Base-by-base conservation (phyloP, 2,888 invertebrate genomes). In the Acronicta psi region DNA sequence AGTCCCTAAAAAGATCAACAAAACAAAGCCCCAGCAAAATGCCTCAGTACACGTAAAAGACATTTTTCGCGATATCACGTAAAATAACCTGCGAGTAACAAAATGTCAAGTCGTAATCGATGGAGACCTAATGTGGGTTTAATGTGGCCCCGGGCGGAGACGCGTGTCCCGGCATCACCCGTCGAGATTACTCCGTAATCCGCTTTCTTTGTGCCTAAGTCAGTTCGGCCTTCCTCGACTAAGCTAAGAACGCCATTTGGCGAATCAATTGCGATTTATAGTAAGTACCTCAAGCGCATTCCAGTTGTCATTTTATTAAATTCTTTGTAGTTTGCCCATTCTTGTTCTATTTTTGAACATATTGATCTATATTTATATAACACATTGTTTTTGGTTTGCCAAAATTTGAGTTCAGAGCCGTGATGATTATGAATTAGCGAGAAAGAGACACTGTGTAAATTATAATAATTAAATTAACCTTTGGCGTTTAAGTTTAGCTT, bases 41-140 rank as follows among this genome's bases (percentile, higher is more conserved):
- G 4, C 13, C 29, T 34, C 45, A 23, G 49, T 65, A 67, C 58
- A 59, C 42, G 65, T 61, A 60, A 63, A 70, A 59, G 51, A 62
- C 53, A 60, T 67, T 70, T 66, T 69, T 57, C 58, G 64, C 59
- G 62, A 72, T 73, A 77, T 76, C 71, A 73, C 73, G 77, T 75
- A 75, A 76, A 78, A 78, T 70, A 77, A 75, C 73, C 75, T 74
- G 68, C 70, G 59, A 56, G 73, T 70, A 78, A 79, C 83, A 84
- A 84, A 84, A 84, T 83, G 85, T 83, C 84, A 85, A 86, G 81
- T 84, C 75, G 82, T 86, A 87, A 90, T 88, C 88, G 87, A 90
- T 89, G 81, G 81, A 75, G 83, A 87, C 86, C 86, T 91, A 91
- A 93, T 89, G 91, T 91, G 83, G 87, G 85, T 88, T 89, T 91